phyloP scores from a whole-genome alignment of 2,888 invertebrate genomes.

The Amphipyra berbera region DNA sequence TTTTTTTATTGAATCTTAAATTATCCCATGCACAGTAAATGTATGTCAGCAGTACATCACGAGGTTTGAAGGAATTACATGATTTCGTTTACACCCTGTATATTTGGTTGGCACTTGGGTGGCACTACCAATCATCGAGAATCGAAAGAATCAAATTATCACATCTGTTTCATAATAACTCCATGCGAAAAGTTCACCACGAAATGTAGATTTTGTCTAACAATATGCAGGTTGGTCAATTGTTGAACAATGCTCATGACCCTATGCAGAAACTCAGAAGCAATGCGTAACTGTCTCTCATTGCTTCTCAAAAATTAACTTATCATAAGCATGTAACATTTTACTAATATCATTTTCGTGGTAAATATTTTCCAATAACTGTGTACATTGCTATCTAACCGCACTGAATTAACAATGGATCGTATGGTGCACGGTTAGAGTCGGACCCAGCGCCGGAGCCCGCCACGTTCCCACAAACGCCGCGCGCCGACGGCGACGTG shows the following conservation, averaged over 20 bases:
- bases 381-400: constrained; percentile 58
- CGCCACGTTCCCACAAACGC: constrained; percentile 68
- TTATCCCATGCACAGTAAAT: no score
- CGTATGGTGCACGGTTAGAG: constrained; percentile 73
- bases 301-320: background rate
- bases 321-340: no score
- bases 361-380: constrained; percentile 27
- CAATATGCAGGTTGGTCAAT: background rate
- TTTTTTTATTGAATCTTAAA: no score
- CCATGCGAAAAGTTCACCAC: constrained; percentile 25
- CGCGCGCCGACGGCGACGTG: constrained; percentile 72
- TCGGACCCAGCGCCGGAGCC: constrained; percentile 68
- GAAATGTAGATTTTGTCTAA: constrained; percentile 1
- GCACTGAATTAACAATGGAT: constrained; percentile 56
- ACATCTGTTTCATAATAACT: constrained; percentile 22
- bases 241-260: background rate
- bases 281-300: no score
- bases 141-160: background rate
- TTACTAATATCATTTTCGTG: constrained; percentile 13
- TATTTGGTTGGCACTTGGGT: no score
- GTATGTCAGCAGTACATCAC: no score
- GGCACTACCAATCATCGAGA: constrained; percentile 1
- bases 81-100: no score
- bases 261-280: no score
- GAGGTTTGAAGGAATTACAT: no score